A percentile compares a stretch with the other conserved stretches of the same genome.
Evolutionary conservation across 2,888 invertebrate genomes (phyloP).

Genomic region (Deroplatys truncata): DNA sequence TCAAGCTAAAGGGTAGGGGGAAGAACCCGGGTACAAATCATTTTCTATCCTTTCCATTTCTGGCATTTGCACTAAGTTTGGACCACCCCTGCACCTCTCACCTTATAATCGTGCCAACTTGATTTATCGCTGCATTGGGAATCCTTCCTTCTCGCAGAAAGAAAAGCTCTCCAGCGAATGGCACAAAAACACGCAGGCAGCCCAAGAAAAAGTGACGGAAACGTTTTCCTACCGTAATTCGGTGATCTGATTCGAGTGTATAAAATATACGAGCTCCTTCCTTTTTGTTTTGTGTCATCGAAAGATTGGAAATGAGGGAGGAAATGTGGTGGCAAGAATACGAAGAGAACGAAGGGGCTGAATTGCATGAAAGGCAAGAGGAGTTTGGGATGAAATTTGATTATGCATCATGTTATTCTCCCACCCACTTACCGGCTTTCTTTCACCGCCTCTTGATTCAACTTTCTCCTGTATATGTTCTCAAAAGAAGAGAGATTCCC

Average conservation of each 20-base stretch:
- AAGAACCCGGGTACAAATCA: constrained; percentile 2
- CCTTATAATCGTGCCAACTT: not conserved
- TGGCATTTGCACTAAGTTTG: not conserved
- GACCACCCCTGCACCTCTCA: not conserved
- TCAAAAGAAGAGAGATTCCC: not conserved
- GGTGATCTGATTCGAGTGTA: not conserved
- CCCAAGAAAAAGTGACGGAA: not conserved
- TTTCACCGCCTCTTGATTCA: not conserved
- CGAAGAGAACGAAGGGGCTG: not conserved
- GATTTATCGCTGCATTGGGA: not conserved
- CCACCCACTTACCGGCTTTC: not conserved
- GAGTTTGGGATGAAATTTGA: not conserved
- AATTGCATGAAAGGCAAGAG: not conserved
- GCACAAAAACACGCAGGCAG: not conserved
- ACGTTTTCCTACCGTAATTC: not conserved
- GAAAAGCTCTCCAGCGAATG: not conserved
- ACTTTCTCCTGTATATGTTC: not conserved
- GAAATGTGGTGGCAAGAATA: not conserved
- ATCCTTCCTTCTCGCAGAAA: not conserved
- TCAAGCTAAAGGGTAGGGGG: not conserved
- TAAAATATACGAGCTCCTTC: not conserved
- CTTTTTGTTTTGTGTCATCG: not conserved
- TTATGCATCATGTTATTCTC: not conserved
- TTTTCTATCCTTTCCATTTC: not conserved
- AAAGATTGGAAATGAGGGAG: not conserved